Percentiles rank a stretch among this genome's conserved stretches.
phyloP scores from a whole-genome alignment of 2,888 invertebrate species.

The Ernsta delagoae region DNA sequence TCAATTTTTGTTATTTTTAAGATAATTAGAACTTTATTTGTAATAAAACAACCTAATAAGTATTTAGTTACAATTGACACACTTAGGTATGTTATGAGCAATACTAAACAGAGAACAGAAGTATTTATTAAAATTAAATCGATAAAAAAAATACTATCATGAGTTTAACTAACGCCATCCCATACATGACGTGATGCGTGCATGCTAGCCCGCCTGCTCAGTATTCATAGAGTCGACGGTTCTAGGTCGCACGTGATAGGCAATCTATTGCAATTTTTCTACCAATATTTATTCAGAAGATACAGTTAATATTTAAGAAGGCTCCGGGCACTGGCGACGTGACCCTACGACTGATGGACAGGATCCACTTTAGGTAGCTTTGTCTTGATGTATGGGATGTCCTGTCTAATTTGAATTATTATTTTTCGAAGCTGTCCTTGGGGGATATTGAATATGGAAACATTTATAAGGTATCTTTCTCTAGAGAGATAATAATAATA shows the following conservation, averaged over 20 bases:
- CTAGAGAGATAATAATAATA: too few species aligned
- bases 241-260: conserved; percentile 29
- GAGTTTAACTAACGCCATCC: too few species aligned
- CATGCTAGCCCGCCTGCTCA: conserved; percentile 15
- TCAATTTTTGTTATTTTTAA: too few species aligned
- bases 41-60: too few species aligned
- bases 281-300: conserved; percentile 26
- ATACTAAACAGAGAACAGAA: too few species aligned
- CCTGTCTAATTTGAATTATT: neutral
- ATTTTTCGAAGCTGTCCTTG: neutral
- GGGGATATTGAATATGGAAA: too few species aligned
- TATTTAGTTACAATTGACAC: too few species aligned
- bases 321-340: neutral
- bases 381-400: neutral
- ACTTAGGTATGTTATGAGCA: too few species aligned
- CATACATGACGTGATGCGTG: neutral
- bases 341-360: neutral
- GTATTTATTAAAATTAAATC: too few species aligned
- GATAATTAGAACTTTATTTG: too few species aligned
- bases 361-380: neutral
- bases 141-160: too few species aligned
- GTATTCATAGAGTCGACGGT: conserved; percentile 17
- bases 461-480: too few species aligned
- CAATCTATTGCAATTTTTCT: conserved; percentile 25
- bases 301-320: conserved; percentile 19